These are phyloP conservation scores for Hippopotamus amphibius DNA, from an alignment of 2,113 vertebrate species.

Conservation along the genomic window DNA sequence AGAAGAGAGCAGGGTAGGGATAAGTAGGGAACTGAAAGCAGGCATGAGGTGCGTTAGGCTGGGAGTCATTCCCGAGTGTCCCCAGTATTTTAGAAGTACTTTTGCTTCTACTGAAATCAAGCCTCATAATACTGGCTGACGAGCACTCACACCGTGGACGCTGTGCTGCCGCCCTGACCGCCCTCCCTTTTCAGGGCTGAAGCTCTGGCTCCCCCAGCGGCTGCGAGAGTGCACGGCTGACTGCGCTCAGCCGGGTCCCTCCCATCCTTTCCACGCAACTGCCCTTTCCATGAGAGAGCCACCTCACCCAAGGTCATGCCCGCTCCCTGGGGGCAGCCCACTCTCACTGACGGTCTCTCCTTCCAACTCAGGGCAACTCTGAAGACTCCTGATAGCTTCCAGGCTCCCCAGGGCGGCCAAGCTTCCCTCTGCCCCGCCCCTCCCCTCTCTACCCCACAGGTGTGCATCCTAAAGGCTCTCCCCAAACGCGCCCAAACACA, in stretches of 20 bases:
- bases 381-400: neutral
- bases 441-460: neutral
- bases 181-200: neutral
- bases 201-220: neutral
- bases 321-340: too few species aligned
- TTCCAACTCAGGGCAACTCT: too few species aligned
- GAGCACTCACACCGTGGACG: rapidly evolving
- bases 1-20: neutral
- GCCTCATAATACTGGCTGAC: neutral
- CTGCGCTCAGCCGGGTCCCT: neutral
- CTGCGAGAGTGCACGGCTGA: too few species aligned
- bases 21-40: neutral
- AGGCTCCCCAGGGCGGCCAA: neutral
- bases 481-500: neutral
- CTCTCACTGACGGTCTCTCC: neutral
- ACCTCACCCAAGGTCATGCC: neutral
- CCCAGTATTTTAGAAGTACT: neutral
- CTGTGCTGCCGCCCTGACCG: rapidly evolving
- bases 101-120: neutral
- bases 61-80: neutral
- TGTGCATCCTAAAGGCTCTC: neutral
- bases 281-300: neutral
- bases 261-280: neutral
- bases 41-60: neutral
- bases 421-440: rapidly evolving